Conservation (phyloP, 92 coral and sea anemone genomes). For the Umimayanthus kanabou region DNA sequence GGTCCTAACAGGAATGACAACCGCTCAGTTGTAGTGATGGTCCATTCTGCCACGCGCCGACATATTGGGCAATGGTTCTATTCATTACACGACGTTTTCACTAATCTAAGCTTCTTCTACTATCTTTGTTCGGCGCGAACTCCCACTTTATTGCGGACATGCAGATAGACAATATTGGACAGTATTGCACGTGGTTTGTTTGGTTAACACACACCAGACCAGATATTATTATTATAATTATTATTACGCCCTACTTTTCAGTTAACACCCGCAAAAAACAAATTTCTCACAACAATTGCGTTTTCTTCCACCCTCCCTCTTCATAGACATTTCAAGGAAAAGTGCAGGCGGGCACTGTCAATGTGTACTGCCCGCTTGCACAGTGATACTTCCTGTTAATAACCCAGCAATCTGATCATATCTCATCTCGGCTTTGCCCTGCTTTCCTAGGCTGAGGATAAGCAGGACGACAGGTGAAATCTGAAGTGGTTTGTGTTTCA, state of each 20-base stretch:
- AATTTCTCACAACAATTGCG: slow-evolving; percentile 10
- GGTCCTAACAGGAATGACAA: background rate
- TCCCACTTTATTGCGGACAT: slow-evolving; percentile 33
- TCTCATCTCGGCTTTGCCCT: slow-evolving; percentile 9
- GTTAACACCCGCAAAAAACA: slow-evolving; percentile 16
- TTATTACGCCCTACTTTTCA: background rate
- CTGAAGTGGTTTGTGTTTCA: slow-evolving; percentile 40
- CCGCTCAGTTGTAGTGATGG: background rate
- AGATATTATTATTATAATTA: slow-evolving; percentile 35
- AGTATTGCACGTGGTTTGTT: slow-evolving; percentile 42
- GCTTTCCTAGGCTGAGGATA: slow-evolving; percentile 18
- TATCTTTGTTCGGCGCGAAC: slow-evolving; percentile 17
- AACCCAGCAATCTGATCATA: slow-evolving; percentile 32
- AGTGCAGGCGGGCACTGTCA: slow-evolving; percentile 19
- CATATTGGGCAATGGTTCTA: background rate
- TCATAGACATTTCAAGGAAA: slow-evolving; percentile 11
- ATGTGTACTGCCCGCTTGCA: slow-evolving; percentile 11
- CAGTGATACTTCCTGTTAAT: slow-evolving; percentile 44
- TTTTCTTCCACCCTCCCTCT: background rate
- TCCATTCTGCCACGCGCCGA: slow-evolving; percentile 13
- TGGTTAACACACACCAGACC: slow-evolving; percentile 47
- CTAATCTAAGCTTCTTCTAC: background rate
- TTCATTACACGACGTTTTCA: slow-evolving; percentile 29
- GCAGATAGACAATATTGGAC: slow-evolving; percentile 44
- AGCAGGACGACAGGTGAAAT: slow-evolving; percentile 41